Evolutionary conservation across 2,113 vertebrate species (phyloP).

Genomic region (Pedionomus torquatus): DNA sequence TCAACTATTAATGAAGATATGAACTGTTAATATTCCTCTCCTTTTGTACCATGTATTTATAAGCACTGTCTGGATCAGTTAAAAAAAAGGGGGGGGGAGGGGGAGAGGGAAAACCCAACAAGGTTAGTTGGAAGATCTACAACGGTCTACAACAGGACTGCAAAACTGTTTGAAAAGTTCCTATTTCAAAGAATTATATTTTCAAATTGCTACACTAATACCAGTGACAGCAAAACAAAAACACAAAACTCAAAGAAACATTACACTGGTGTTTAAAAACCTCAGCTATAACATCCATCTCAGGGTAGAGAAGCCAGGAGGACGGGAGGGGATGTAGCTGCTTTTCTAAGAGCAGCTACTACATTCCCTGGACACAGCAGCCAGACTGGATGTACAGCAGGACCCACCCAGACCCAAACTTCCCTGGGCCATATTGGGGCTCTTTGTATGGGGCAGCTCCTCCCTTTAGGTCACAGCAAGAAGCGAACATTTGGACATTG

Average conservation of each 20-base stretch:
- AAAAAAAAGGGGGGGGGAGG: neutral
- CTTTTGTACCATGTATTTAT: neutral
- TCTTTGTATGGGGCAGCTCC: accelerated
- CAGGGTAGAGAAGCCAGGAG: neutral
- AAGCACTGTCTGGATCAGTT: neutral
- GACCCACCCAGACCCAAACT: neutral
- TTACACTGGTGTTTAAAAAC: neutral
- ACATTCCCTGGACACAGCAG: accelerated
- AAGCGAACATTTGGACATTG: accelerated
- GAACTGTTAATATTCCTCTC: neutral
- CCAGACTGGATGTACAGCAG: accelerated
- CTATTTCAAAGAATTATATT: neutral
- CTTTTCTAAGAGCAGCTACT: neutral
- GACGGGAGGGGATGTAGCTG: neutral
- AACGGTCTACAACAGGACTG: neutral
- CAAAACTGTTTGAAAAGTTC: neutral
- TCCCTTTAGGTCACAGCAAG: neutral
- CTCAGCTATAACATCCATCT: too few relatives aligned
- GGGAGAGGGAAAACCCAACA: neutral
- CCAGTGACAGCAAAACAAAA: accelerated
- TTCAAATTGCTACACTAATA: neutral
- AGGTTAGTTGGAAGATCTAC: neutral
- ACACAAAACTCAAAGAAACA: neutral
- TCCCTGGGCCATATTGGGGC: neutral
- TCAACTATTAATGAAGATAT: neutral